Evolutionary conservation across 2,113 vertebrate genomes (phyloP).

Genomic region (Salvelinus sp.): DNA sequence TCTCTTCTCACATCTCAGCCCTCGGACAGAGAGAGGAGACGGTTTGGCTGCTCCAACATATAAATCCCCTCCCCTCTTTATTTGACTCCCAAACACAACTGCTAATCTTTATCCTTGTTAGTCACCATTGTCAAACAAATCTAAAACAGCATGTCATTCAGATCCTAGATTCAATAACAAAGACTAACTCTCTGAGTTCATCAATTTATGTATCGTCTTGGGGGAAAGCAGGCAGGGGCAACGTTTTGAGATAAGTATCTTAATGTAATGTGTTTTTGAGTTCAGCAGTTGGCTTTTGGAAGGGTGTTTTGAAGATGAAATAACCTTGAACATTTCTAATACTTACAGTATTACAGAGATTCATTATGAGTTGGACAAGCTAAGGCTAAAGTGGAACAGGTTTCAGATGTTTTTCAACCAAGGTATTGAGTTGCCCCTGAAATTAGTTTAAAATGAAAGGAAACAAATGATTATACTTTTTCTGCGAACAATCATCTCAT

Average conservation of each 20-base stretch:
- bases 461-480: slow-evolving; percentile 66
- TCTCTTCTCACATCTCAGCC: slow-evolving; percentile 9
- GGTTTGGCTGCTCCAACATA: slow-evolving; percentile 22
- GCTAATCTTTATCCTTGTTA: not conserved
- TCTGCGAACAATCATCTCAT: slow-evolving; percentile 67
- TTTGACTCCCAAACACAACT: not conserved
- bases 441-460: slow-evolving; percentile 60
- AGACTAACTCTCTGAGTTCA: slow-evolving; percentile 25
- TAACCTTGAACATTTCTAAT: slow-evolving; percentile 50
- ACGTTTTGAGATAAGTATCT: slow-evolving; percentile 34
- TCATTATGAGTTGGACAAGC: slow-evolving; percentile 50
- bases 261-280: slow-evolving; percentile 3
- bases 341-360: slow-evolving; percentile 50
- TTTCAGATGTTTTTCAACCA: slow-evolving; percentile 58
- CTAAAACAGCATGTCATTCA: slow-evolving; percentile 26
- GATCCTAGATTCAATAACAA: slow-evolving; percentile 29
- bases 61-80: slow-evolving; percentile 7
- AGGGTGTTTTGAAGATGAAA: slow-evolving; percentile 32
- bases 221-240: slow-evolving; percentile 13
- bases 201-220: slow-evolving; percentile 1
- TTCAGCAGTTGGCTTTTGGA: slow-evolving; percentile 29
- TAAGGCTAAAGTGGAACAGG: not conserved
- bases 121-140: slow-evolving; percentile 25
- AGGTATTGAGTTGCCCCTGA: slow-evolving; percentile 61
- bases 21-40: slow-evolving; percentile 21